Percentiles rank a stretch among this genome's conserved stretches.
Conservation (phyloP, 2,113 vertebrate species). For the Dunckerocampus dactyliophorus region DNA sequence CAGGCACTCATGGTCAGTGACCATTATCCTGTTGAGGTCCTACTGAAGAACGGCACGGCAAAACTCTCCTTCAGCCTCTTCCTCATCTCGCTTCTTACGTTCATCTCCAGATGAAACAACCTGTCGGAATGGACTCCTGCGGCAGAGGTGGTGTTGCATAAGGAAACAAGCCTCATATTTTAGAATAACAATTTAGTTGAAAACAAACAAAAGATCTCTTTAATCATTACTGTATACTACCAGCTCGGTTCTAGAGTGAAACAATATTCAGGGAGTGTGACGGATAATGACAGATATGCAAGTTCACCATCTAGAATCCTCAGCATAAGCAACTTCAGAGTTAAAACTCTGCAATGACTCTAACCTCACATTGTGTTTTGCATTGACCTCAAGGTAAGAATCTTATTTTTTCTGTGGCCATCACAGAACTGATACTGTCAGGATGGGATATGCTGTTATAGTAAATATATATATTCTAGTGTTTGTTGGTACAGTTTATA, state of each 20-base stretch:
- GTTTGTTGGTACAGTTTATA: not conserved
- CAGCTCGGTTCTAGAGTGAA: no score
- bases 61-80: not conserved
- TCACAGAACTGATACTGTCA: no score
- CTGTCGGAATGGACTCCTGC: not conserved
- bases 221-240: no score
- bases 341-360: not conserved
- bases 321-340: no score
- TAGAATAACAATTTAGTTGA: not conserved
- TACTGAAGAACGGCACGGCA: slow-evolving; percentile 36
- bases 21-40: slow-evolving; percentile 83
- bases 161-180: not conserved
- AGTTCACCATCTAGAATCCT: no score
- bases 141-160: not conserved
- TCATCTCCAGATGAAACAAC: not conserved
- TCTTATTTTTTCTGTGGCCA: not conserved
- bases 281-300: no score
- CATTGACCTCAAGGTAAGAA: not conserved
- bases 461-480: not conserved
- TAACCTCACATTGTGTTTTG: not conserved
- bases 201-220: not conserved
- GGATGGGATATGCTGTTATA: no score
- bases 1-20: slow-evolving; percentile 82
- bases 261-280: not conserved
- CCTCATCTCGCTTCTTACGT: slow-evolving; percentile 1